A percentile compares a stretch with the other conserved stretches of the same genome.
These are phyloP conservation scores for Palythoa grandiflora DNA, from an alignment of 92 coral and sea anemone species.

Conservation along the genomic window DNA sequence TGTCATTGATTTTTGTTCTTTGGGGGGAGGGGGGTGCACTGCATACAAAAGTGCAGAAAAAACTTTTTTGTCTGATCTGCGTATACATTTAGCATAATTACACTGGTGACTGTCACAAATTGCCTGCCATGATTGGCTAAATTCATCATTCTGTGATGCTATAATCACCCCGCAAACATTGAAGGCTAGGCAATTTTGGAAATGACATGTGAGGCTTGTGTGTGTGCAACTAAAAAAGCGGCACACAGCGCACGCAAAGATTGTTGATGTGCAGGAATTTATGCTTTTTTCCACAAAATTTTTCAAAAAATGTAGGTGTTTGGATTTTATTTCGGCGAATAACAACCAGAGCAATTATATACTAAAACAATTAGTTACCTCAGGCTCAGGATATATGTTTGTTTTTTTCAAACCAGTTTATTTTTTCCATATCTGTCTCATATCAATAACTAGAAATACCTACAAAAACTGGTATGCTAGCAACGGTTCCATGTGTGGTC, in stretches of 20 bases:
- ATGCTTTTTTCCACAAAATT: constrained; percentile 3
- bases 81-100: neutral
- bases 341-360: neutral
- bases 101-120: constrained; percentile 1
- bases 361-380: neutral
- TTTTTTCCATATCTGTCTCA: too few species aligned
- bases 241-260: neutral
- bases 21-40: constrained; percentile 3
- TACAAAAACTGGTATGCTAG: too few species aligned
- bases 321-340: neutral
- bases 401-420: too few species aligned
- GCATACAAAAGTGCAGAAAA: neutral
- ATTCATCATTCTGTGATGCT: neutral
- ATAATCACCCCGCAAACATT: neutral
- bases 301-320: neutral
- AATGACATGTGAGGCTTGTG: neutral
- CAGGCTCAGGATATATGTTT: too few species aligned
- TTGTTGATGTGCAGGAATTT: constrained; percentile 4
- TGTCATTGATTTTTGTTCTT: neutral
- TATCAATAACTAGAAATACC: too few species aligned
- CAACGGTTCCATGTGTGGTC: too few species aligned
- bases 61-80: neutral
- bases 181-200: neutral
- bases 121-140: neutral
- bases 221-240: neutral